A percentile compares a stretch with the other conserved stretches of the same genome.
Conservation (phyloP, 2,888 invertebrate species). For the Plagodis dolabraria region DNA sequence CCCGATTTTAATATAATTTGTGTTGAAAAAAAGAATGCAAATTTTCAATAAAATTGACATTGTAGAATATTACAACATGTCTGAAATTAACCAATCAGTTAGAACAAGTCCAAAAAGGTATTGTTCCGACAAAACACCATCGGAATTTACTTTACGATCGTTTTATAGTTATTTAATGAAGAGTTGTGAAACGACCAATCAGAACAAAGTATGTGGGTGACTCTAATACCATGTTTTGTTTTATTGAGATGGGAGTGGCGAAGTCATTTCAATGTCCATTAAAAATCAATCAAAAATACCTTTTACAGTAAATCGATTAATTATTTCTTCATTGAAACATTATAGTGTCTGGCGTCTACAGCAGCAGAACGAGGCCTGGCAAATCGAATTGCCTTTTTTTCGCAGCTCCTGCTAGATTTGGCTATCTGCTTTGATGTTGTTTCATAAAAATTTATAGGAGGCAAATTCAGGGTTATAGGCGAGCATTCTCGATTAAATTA, state of each 20-base stretch:
- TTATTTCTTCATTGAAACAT: neutral
- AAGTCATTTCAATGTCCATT: neutral
- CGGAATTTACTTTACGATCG: conserved; percentile 7
- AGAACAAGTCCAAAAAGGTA: conserved; percentile 2
- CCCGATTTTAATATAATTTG: too few species aligned
- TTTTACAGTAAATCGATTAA: neutral
- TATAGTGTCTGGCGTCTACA: neutral
- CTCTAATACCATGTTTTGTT: neutral
- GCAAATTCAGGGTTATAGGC: too few species aligned
- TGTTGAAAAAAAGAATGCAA: too few species aligned
- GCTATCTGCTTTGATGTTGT: too few species aligned
- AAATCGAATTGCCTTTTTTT: too few species aligned
- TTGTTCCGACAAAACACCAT: conserved; percentile 9
- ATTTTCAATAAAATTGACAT: neutral
- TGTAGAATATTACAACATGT: neutral
- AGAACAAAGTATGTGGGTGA: conserved; percentile 1
- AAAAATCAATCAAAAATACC: conserved; percentile 1
- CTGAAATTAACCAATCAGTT: conserved; percentile 3
- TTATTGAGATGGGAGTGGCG: neutral
- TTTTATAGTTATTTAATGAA: conserved; percentile 13
- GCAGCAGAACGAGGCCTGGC: too few species aligned
- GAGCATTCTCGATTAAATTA: too few species aligned
- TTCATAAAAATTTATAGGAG: too few species aligned
- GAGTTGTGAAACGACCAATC: conserved; percentile 12
- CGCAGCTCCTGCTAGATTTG: too few species aligned